Base-by-base conservation (phyloP, 2,888 invertebrate genomes). In the Achlya flavicornis region DNA sequence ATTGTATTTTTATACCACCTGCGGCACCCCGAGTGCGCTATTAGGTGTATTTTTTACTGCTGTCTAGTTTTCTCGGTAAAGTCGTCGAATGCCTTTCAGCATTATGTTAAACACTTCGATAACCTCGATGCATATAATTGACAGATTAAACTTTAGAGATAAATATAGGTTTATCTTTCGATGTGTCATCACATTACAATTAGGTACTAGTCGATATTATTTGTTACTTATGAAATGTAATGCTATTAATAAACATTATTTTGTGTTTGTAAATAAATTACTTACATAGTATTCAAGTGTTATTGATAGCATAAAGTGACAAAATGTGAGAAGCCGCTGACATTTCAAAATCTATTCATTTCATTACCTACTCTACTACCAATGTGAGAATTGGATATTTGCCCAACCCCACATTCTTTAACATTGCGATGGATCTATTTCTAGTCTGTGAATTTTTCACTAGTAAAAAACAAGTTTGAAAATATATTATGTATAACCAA, bases 271-370 rank as follows among this genome's bases (percentile, higher is more conserved):
- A 19, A 53, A 53, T 53, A 53, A n/a, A 53, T 46, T 46, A n/a
- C 46, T 7, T 46, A n/a, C 46, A 46, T 10, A 46, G n/a, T 53
- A 53, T 53, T 53, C 53, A 53, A 53, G 53, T 53, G 53, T 53
- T 53, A 53, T 53, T 19, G 53, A 16, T 19, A 53, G 48, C 8
- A 48, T 48, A 60, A 69, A 65, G 67, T 53, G 66, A 71, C 69
- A 68, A 73, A 48, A 75, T 81, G 79, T 80, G 80, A 79, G 82
- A 83, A 76, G 70, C 76, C 66, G 71, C 67, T 83, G 83, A 78
- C 83, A 83, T 85, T 86, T 82, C 66, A 65, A 76, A 71, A 74
- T 70, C 64, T 70, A 75, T 77, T 72, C 79, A 76, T 79, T 81
- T 79, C 78, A 75, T 78, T 73, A 65, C 26, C 26, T 73, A 65